phyloP scores from a whole-genome alignment of 2,113 vertebrate genomes.

The Corydoras maculifer region DNA sequence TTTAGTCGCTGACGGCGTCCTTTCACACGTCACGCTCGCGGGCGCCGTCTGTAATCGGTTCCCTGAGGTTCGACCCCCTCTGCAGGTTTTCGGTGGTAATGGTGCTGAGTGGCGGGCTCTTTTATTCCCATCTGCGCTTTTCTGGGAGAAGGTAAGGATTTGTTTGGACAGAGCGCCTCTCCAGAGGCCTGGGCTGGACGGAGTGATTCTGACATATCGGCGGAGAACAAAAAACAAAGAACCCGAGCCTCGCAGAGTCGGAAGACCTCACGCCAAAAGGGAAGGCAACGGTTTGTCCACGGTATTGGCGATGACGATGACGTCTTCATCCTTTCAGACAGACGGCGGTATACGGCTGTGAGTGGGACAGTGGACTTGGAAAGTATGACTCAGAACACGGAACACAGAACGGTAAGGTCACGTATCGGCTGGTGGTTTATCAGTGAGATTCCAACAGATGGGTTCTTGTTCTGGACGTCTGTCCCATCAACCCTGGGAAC shows the following conservation, averaged over 20 bases:
- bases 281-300: neutral
- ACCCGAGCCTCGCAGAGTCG: constrained; percentile 4
- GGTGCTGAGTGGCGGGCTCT: constrained; percentile 49
- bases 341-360: no score
- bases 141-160: constrained; percentile 52
- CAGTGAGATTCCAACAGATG: no score
- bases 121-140: constrained; percentile 53
- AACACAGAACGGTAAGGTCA: no score
- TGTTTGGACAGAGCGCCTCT: constrained; percentile 51
- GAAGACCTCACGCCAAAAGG: constrained; percentile 7
- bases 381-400: no score
- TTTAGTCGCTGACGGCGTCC: neutral
- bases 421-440: no score
- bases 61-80: constrained; percentile 6
- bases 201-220: constrained; percentile 58
- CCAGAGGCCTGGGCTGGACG: constrained; percentile 41
- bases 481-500: no score
- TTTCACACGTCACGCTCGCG: neutral
- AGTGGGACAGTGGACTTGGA: no score
- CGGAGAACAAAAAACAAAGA: constrained; percentile 24
- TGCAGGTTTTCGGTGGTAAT: constrained; percentile 50
- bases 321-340: neutral
- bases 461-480: no score
- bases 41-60: constrained; percentile 17
- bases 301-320: neutral